These are phyloP conservation scores for Camelus bactrianus DNA, from an alignment of 2,113 vertebrate species.

Conservation along the genomic window DNA sequence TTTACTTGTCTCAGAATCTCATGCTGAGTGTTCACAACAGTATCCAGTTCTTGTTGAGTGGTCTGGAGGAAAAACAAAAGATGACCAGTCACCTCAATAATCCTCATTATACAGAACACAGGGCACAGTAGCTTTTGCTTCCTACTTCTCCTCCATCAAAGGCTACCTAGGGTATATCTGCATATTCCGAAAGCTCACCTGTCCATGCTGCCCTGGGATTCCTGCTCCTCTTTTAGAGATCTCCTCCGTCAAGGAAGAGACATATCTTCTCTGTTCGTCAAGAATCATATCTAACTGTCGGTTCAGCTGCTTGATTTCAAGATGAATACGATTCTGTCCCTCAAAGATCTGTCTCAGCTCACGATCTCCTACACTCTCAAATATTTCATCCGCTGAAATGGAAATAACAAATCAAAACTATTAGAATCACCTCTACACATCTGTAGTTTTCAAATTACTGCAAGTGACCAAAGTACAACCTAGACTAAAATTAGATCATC, in stretches of 20 bases:
- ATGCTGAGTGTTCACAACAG: slow-evolving; percentile 91
- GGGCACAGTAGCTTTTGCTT: rapidly evolving
- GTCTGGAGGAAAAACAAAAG: slow-evolving; percentile 80
- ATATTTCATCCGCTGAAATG: slow-evolving; percentile 92
- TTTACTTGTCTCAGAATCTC: slow-evolving; percentile 94
- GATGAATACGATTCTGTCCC: slow-evolving; percentile 97
- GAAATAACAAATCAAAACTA: slow-evolving; percentile 44
- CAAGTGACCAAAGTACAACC: not conserved
- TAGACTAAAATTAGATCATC: not conserved
- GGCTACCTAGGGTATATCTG: rapidly evolving
- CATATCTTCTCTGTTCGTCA: slow-evolving; percentile 96
- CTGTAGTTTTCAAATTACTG: not conserved
- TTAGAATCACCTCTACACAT: not conserved
- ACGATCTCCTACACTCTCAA: slow-evolving; percentile 93
- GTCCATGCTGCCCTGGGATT: slow-evolving; percentile 85
- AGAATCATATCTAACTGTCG: slow-evolving; percentile 96
- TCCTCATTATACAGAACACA: rapidly evolving
- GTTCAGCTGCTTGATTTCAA: slow-evolving; percentile 98
- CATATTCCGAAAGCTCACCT: slow-evolving; percentile 85
- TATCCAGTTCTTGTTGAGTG: slow-evolving; percentile 89
- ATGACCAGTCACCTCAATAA: not conserved
- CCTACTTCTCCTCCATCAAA: too few species aligned
- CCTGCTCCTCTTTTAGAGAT: slow-evolving; percentile 88
- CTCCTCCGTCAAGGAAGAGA: slow-evolving; percentile 93
- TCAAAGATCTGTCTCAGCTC: slow-evolving; percentile 98